Evolutionary conservation across 2,888 invertebrate genomes (phyloP).

Genomic region (Drosophila pullipes): DNA sequence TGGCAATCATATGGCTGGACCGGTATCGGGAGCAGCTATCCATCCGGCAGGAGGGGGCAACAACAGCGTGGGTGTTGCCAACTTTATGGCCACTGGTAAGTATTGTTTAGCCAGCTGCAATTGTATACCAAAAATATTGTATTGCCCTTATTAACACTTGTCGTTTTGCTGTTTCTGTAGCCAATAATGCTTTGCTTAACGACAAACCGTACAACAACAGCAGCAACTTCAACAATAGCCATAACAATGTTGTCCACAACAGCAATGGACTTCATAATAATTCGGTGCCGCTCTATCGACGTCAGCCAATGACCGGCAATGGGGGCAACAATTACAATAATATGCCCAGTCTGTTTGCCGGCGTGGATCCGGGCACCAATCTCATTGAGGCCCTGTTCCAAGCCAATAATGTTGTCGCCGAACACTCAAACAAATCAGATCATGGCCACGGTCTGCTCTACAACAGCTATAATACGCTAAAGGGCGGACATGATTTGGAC

Average conservation of each 20-base stretch:
- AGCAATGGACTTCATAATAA: constrained; percentile 65
- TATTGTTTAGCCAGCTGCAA: constrained; percentile 5
- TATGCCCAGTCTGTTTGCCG: constrained; percentile 64
- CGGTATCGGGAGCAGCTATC: constrained; percentile 23
- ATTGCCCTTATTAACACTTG: neutral
- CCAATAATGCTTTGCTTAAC: constrained; percentile 57
- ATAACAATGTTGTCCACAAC: constrained; percentile 50
- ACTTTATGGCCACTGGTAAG: constrained; percentile 77
- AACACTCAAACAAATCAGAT: constrained; percentile 65
- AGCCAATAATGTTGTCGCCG: constrained; percentile 62
- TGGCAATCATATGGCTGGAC: constrained; percentile 56
- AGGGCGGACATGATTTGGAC: constrained; percentile 79
- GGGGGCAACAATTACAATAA: constrained; percentile 71
- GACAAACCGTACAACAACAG: constrained; percentile 61
- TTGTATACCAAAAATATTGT: neutral
- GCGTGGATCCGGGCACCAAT: constrained; percentile 77
- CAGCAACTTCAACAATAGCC: constrained; percentile 59
- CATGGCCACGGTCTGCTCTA: constrained; percentile 76
- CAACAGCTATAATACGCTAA: constrained; percentile 79
- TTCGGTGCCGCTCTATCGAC: constrained; percentile 86
- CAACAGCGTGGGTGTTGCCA: constrained; percentile 37
- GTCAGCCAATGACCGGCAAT: constrained; percentile 85
- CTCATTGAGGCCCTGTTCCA: constrained; percentile 84
- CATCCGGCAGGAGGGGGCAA: constrained; percentile 36
- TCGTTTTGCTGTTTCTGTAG: constrained; percentile 14